Base-by-base conservation (phyloP, 2,113 vertebrate genomes). In the Sylvilagus bachmani region DNA sequence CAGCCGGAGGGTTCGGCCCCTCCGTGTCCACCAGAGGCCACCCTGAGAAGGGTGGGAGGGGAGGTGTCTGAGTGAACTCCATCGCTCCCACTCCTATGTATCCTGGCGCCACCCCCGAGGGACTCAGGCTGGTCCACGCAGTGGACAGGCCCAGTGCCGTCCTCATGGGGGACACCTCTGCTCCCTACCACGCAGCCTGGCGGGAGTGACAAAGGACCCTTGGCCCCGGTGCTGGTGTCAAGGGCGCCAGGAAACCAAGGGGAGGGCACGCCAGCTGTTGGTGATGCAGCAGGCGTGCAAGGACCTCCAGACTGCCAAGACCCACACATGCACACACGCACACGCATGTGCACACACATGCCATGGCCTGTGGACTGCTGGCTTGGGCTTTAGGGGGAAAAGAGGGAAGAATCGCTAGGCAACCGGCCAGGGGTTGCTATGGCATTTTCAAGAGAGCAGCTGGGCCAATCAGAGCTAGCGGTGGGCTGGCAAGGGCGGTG, bases 371-470 rank as follows among this genome's bases (percentile, higher is more conserved):
- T 99, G 98, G 99, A 99, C 99, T 98, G 98, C 99, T 99, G 98
- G 99, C 98, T 98, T 98, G 97, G 98, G 98, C 98, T 99, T 99
- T 97, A 97, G 89, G 64, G 94, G 36, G 74, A 88, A 33, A 71
- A 73, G 98, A 98, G 98, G 98, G 98, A 98, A 97, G 94, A 98
- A 99, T 99, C 99, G 99, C 99, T 99, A 99, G 98, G 99, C 99
- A 98, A 99, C 99, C 98, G 98, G 99, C 99, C 98, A 99, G 99
- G 99, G 99, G 99, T 99, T 99, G 99, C 99, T 99, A 99, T 99
- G 99, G 99, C 98, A 99, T 99, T 99, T 99, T 98, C 97, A 98
- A 99, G 99, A 98, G 99, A 98, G 99, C 99, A 98, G 99, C 99
- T 98, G 99, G 99, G 99, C 99, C 99, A 99, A 99, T 99, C 99